These are phyloP conservation scores for Mus spretus DNA, from an alignment of 2,797 vertebrate species.

Conservation along the genomic window DNA sequence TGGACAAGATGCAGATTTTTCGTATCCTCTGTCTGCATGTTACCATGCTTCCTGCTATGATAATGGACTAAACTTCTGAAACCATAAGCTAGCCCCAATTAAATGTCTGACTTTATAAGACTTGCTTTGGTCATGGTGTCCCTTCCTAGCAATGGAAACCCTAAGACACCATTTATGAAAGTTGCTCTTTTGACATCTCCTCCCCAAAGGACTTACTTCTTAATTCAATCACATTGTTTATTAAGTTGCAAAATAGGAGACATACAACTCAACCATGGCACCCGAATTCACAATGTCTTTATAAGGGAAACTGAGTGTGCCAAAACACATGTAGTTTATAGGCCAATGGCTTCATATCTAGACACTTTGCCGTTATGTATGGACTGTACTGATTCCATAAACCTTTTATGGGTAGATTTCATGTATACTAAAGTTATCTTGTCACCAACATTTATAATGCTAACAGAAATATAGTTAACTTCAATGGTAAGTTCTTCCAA, in stretches of 20 bases:
- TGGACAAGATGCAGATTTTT: not conserved
- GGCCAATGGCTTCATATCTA: not conserved
- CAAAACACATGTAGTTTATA: not conserved
- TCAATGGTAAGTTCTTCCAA: not conserved
- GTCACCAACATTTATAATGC: conserved; percentile 58
- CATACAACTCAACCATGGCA: not conserved
- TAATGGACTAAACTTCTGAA: not conserved
- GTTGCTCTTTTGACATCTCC: not conserved
- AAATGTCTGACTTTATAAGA: not conserved
- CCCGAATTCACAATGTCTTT: not conserved
- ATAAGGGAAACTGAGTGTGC: not conserved
- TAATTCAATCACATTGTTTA: not conserved
- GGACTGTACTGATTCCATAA: not conserved
- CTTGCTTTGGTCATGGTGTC: not conserved
- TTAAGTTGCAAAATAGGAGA: not conserved
- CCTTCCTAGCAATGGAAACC: not conserved
- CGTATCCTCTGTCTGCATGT: not conserved
- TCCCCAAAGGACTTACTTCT: not conserved
- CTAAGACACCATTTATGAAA: not conserved
- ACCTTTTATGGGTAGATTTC: conserved; percentile 45
- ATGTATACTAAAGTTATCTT: conserved; percentile 59
- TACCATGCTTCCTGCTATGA: not conserved
- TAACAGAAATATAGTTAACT: not conserved
- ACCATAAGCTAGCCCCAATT: not conserved
- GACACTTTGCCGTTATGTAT: not conserved